These are phyloP conservation scores for Actinernus sp. DNA, from an alignment of 92 coral and sea anemone species.

Conservation along the genomic window DNA sequence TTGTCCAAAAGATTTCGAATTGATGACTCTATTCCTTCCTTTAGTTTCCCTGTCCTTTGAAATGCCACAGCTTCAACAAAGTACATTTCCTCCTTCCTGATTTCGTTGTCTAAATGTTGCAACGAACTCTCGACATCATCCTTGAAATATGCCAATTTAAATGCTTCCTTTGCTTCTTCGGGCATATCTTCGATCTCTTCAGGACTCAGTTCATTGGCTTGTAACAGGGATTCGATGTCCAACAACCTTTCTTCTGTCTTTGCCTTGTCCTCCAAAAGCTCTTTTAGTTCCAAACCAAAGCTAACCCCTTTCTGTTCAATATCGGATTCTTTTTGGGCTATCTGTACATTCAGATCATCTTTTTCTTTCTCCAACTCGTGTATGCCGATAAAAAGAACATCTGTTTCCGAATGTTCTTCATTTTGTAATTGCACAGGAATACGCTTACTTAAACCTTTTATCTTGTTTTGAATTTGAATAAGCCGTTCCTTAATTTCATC, in stretches of 20 bases:
- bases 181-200: conserved; percentile 9
- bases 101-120: conserved; percentile 22
- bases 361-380: conserved; percentile 13
- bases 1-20: conserved; percentile 13
- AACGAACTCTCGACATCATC: conserved; percentile 18
- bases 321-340: conserved; percentile 5
- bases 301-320: conserved; percentile 9
- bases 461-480: conserved; percentile 2
- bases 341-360: conserved; percentile 27
- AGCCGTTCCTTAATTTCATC: neutral
- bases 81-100: conserved; percentile 51
- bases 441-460: too few relatives aligned
- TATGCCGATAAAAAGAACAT: neutral
- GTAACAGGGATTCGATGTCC: conserved; percentile 3
- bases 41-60: conserved; percentile 45
- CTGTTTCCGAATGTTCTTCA: neutral
- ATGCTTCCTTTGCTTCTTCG: conserved; percentile 16
- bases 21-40: conserved; percentile 17
- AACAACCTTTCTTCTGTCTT: conserved; percentile 1
- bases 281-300: conserved; percentile 6
- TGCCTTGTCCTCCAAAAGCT: conserved; percentile 34
- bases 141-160: conserved; percentile 16
- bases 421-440: too few relatives aligned
- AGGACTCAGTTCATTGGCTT: neutral
- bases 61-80: conserved; percentile 53